These are phyloP conservation scores for Babylonia areolata DNA, from an alignment of 1,140 invertebrate genomes.

Conservation along the genomic window DNA sequence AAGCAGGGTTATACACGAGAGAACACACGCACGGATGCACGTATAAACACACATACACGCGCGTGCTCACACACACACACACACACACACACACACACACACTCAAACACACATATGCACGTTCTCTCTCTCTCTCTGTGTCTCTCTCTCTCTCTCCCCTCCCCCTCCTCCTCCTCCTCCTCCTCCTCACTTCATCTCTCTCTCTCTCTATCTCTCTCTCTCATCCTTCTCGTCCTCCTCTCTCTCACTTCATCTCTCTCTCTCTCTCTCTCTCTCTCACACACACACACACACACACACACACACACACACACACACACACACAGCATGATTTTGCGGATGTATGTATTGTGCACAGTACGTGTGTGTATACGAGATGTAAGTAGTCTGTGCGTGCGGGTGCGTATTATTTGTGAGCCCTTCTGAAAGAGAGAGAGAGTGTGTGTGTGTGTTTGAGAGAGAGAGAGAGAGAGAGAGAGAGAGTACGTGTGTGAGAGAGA, in stretches of 20 bases:
- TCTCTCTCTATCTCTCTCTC: conserved; percentile 12
- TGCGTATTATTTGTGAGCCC: no score
- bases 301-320: background rate
- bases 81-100: conserved; percentile 11
- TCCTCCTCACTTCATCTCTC: background rate
- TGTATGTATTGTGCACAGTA: background rate
- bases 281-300: conserved; percentile 30
- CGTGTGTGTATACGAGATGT: background rate
- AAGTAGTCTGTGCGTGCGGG: no score
- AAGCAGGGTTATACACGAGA: no score
- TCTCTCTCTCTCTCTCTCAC: background rate
- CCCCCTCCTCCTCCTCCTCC: background rate
- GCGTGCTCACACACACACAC: background rate
- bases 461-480: no score
- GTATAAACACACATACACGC: background rate
- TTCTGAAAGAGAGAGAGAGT: no score
- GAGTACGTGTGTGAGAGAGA: no score
- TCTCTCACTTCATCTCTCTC: background rate
- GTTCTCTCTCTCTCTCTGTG: background rate
- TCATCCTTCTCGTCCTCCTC: background rate
- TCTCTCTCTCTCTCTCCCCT: conserved; percentile 1
- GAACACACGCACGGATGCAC: background rate
- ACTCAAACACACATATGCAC: background rate
- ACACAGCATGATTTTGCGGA: background rate
- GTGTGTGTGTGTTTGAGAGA: no score